These are phyloP conservation scores for Chaenocephalus aceratus DNA, from an alignment of 2,113 vertebrate species.

Conservation along the genomic window DNA sequence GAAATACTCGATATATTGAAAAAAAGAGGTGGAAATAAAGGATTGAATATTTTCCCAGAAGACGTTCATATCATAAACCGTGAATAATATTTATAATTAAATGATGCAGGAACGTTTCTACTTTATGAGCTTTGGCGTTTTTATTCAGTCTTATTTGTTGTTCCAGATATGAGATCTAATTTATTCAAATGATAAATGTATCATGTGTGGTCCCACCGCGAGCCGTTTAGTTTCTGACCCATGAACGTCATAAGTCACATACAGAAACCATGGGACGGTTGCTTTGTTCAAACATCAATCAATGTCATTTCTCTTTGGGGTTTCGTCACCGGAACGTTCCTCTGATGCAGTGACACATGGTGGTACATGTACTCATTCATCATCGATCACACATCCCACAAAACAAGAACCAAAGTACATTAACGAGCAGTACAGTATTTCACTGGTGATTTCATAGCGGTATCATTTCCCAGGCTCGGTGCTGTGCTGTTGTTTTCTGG, in stretches of 20 bases:
- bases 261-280: constrained; percentile 15
- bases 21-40: not conserved
- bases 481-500: constrained; percentile 19
- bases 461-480: not conserved
- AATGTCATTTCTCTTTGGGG: not conserved
- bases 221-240: constrained; percentile 22
- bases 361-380: too few relatives aligned
- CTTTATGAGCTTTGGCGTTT: constrained; percentile 17
- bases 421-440: too few relatives aligned
- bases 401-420: not conserved
- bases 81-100: too few relatives aligned
- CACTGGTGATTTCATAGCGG: not conserved
- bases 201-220: constrained; percentile 14
- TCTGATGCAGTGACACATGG: not conserved
- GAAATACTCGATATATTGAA: not conserved
- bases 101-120: not conserved
- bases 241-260: constrained; percentile 7
- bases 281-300: constrained; percentile 27
- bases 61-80: constrained; percentile 8
- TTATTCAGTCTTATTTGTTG: not conserved
- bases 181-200: constrained; percentile 14
- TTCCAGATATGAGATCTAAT: constrained; percentile 17
- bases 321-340: not conserved
- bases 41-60: not conserved
- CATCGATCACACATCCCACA: not conserved